Conservation (phyloP, 2,797 vertebrate genomes). For the Oreochromis mossambicus region DNA sequence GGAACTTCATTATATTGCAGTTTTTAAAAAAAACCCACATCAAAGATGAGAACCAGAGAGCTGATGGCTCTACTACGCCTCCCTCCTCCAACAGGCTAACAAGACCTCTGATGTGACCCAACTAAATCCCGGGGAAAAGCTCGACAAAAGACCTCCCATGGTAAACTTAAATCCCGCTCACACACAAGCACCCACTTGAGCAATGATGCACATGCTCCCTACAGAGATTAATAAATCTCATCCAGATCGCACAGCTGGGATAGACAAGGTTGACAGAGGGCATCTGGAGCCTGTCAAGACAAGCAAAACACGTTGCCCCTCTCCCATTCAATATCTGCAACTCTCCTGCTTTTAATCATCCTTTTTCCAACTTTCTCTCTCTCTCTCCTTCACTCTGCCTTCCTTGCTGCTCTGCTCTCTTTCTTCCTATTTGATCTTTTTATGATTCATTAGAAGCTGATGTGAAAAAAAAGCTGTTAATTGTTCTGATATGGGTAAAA, state of each 20-base stretch:
- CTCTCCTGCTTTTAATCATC: conserved; percentile 9
- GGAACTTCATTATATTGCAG: not conserved
- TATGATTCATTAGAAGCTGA: conserved; percentile 25
- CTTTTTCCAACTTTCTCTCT: not conserved
- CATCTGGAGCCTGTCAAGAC: conserved; percentile 28
- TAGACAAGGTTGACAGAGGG: conserved; percentile 44
- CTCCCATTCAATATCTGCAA: conserved; percentile 1
- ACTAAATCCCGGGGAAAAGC: conserved; percentile 40
- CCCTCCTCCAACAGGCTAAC: conserved; percentile 3
- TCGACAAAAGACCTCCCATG: conserved; percentile 33
- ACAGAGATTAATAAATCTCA: conserved; percentile 57
- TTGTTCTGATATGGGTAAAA: conserved; percentile 43
- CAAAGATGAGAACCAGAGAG: not conserved
- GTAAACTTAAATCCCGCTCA: conserved; percentile 28
- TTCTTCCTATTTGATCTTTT: conserved; percentile 36
- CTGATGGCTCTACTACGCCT: not conserved
- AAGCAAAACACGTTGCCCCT: conserved; percentile 9
- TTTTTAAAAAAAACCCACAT: not conserved
- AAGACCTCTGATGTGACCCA: conserved; percentile 35
- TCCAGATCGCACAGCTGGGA: conserved; percentile 43
- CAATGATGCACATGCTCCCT: conserved; percentile 5
- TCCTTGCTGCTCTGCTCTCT: not conserved
- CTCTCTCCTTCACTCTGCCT: not conserved
- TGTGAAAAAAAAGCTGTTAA: conserved; percentile 31
- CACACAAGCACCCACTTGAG: not conserved